Base-by-base conservation (phyloP, 2,888 invertebrate genomes). In the Meganola albula region DNA sequence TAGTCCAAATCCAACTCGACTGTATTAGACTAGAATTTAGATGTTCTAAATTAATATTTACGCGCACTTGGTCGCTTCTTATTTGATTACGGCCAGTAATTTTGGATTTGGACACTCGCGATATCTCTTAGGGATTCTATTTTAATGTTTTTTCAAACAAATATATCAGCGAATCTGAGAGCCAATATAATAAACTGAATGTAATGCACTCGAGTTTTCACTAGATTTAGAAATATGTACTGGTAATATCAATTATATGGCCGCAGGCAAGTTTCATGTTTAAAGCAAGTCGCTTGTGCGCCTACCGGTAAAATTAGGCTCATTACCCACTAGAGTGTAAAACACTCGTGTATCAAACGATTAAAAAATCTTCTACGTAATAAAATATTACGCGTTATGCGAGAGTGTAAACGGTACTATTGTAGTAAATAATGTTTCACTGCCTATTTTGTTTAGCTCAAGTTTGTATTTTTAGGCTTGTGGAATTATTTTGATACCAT, bases 171-270 rank as follows among this genome's bases (percentile, higher is more conserved):
- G 40, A 47, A 45, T 47, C 39, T 33, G 31, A 47, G 41, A 52
- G 55, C 53, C 51, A 33, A 20, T 40, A 3, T 20, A 30, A 48
- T 39, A 41, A 37, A 43, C 36, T 40, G 4, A 39, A 44, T 45
- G 40, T 40, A 20, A 57, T 59, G 63, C 53, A 52, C 42, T 52
- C 43, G 62, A 60, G 64, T 64, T 65, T 66, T 63, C 63, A 57
- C 59, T 58, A 55, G 47, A 43, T 33, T 24, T 49, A 49, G 49
- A 40, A 31, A 42, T 42, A 31, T 40, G 43, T 42, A 47, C 44
- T 52, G 44, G 32, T 40, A 28, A 38, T 53, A 50, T 37, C 31
- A 27, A 38, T 37, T 47, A 42, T 34, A 38, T 31, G 43, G 45
- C 52, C 52, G 34, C 31, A 12, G 51, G 35, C 37, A 27, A 23